phyloP scores from a whole-genome alignment of 2,113 vertebrate species.

The Cairina moschata region DNA sequence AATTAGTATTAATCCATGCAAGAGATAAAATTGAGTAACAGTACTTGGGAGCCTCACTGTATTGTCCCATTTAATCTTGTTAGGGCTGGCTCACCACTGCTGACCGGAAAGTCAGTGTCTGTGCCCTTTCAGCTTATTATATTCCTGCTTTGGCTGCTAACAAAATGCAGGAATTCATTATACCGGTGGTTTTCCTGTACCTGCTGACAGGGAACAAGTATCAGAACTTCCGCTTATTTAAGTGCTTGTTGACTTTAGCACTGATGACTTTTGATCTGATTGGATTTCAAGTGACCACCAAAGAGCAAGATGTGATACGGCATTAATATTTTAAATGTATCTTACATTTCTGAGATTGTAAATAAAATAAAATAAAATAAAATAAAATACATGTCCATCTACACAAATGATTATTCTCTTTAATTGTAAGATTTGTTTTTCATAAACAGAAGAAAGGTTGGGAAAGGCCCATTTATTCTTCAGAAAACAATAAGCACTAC shows the following conservation, averaged over 20 bases:
- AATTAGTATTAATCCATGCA: not conserved
- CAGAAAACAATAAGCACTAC: not conserved
- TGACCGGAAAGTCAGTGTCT: not conserved
- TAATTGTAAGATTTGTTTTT: not conserved
- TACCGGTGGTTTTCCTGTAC: not conserved
- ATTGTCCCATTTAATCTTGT: not conserved
- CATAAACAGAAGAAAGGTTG: not conserved
- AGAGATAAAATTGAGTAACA: not conserved
- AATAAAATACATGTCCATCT: not conserved
- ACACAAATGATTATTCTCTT: not conserved
- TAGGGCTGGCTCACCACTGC: not conserved
- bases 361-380: not conserved
- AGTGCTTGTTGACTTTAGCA: not conserved
- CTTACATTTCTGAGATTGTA: not conserved
- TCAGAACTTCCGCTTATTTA: not conserved
- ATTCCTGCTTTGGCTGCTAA: not conserved
- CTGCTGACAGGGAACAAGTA: not conserved
- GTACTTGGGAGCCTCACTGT: not conserved
- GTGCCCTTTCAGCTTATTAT: not conserved
- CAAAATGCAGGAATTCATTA: not conserved
- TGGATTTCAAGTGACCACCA: not conserved
- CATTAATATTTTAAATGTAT: not conserved
- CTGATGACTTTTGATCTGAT: not conserved
- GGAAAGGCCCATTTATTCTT: not conserved
- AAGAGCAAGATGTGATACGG: not conserved